Evolutionary conservation across 2,113 vertebrate species (phyloP).

Genomic region (Martes martes): DNA sequence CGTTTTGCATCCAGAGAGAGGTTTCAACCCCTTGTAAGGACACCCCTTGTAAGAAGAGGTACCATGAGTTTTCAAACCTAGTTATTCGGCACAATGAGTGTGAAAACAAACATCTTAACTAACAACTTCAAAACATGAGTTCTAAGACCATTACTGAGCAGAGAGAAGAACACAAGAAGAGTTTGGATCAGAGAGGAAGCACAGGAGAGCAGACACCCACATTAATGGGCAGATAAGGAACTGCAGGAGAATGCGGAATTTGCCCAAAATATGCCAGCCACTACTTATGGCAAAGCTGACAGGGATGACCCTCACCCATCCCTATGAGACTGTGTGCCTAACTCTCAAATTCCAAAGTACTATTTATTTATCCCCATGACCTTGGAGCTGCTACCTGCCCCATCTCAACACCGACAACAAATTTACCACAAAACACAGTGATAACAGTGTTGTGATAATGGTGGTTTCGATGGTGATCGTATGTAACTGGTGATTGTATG

Average conservation of each 20-base stretch:
- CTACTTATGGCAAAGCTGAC: not conserved
- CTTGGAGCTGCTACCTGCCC: not conserved
- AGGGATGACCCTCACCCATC: not conserved
- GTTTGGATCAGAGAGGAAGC: not conserved
- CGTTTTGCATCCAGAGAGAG: not conserved
- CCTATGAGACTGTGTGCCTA: not conserved
- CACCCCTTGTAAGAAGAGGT: not conserved
- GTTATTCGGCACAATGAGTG: not conserved
- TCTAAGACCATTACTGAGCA: not conserved
- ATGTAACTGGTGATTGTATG: not conserved
- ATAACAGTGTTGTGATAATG: not conserved
- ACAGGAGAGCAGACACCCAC: not conserved
- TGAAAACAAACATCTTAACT: not conserved
- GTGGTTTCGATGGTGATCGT: not conserved
- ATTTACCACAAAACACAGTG: not conserved
- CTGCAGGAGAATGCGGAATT: not conserved
- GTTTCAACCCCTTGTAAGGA: not conserved
- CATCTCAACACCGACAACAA: not conserved
- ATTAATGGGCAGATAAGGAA: not conserved
- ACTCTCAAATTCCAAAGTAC: not conserved
- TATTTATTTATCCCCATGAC: not conserved
- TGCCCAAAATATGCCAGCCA: not conserved
- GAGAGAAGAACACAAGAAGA: not conserved
- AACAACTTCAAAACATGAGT: not conserved
- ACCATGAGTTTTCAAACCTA: not conserved